A percentile compares a stretch with the other conserved stretches of the same genome.
Evolutionary conservation across 2,888 invertebrate species (phyloP).

Genomic region (Lissonota sp.): DNA sequence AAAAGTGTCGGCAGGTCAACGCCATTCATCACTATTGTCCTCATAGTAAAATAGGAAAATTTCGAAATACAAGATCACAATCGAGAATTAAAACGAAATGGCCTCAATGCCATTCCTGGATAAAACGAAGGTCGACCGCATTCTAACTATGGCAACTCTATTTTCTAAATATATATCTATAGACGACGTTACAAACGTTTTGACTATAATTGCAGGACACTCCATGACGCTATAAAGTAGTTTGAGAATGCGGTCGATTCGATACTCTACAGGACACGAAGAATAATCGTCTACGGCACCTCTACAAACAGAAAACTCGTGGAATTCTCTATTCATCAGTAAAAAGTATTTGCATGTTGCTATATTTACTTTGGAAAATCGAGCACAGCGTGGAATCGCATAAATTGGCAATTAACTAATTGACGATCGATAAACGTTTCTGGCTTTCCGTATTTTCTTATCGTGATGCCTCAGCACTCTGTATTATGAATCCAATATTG

Average conservation of each 20-base stretch:
- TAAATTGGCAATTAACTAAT: constrained; percentile 31
- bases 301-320: not conserved
- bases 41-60: constrained; percentile 3
- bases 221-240: constrained; percentile 47
- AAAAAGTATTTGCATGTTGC: not conserved
- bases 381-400: not conserved
- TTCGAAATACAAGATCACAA: constrained; percentile 45
- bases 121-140: constrained; percentile 69
- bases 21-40: constrained; percentile 54
- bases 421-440: constrained; percentile 3
- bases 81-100: constrained; percentile 8
- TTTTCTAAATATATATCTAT: not conserved
- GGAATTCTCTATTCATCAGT: not conserved
- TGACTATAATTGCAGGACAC: constrained; percentile 69
- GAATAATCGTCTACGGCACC: not conserved
- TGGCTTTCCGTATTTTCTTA: no score
- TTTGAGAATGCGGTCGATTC: constrained; percentile 69
- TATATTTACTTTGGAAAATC: not conserved
- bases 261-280: not conserved
- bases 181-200: constrained; percentile 50
- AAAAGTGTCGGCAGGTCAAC: constrained; percentile 43
- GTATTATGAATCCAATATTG: no score
- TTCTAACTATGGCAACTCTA: constrained; percentile 63
- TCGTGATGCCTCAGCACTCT: no score
- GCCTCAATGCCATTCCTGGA: constrained; percentile 60